These are phyloP conservation scores for Hipposideros armiger DNA, from an alignment of 2,113 vertebrate species.

Conservation along the genomic window DNA sequence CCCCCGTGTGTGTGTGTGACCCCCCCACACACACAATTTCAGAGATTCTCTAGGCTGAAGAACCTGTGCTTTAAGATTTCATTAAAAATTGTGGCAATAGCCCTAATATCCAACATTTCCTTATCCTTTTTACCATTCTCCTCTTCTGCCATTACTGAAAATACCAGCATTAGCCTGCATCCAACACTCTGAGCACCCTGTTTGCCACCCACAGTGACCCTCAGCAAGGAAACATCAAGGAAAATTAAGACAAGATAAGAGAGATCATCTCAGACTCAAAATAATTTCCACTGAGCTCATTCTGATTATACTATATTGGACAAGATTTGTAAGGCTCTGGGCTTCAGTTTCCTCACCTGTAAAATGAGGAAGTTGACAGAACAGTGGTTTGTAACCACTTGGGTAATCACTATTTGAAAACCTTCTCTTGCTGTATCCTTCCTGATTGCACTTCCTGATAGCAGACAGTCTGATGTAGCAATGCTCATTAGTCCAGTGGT, in stretches of 20 bases:
- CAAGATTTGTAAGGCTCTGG: neutral
- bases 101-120: neutral
- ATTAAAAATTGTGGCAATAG: neutral
- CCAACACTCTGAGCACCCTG: neutral
- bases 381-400: constrained; percentile 32
- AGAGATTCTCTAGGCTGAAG: neutral
- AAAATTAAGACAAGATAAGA: neutral
- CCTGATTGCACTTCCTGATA: constrained; percentile 33
- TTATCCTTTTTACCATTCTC: neutral
- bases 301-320: neutral
- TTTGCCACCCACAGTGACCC: neutral
- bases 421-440: neutral
- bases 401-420: constrained; percentile 58
- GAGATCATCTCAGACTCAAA: neutral
- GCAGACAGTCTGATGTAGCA: neutral
- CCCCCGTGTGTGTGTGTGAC: no score
- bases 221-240: constrained; percentile 17
- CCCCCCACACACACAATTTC: neutral
- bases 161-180: neutral
- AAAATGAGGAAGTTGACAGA: constrained; percentile 62
- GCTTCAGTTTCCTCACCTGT: constrained; percentile 36
- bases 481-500: neutral
- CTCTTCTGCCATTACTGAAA: neutral
- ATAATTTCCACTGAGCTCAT: constrained; percentile 26
- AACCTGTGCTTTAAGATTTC: neutral